Evolutionary conservation across 2,113 vertebrate genomes (phyloP).

Genomic region (Indicator maculatus): DNA sequence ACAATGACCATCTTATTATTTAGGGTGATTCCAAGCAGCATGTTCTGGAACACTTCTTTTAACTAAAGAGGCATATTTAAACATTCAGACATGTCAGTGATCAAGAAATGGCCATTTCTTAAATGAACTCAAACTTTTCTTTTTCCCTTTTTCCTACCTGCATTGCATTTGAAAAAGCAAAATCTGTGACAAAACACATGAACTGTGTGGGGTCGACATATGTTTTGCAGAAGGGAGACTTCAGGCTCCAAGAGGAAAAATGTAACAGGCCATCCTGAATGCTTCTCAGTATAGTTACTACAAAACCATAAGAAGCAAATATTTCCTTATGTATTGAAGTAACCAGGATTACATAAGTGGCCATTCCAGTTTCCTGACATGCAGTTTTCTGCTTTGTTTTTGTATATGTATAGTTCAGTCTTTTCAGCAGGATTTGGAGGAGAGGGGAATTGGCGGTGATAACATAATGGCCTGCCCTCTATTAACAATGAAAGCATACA

Average conservation of each 20-base stretch:
- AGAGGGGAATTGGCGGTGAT: background rate
- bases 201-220: accelerated
- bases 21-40: background rate
- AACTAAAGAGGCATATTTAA: background rate
- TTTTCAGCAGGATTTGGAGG: background rate
- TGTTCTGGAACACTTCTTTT: background rate
- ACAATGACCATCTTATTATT: background rate
- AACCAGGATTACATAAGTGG: background rate
- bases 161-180: background rate
- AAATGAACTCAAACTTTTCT: background rate
- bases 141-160: background rate
- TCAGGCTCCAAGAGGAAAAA: background rate
- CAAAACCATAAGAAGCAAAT: background rate
- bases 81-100: background rate
- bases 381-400: background rate
- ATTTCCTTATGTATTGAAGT: background rate
- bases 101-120: background rate
- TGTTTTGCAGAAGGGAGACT: background rate
- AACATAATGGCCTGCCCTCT: background rate
- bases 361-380: background rate
- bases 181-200: background rate
- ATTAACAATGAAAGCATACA: background rate
- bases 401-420: background rate
- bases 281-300: background rate
- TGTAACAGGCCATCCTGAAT: background rate